A percentile compares a stretch with the other conserved stretches of the same genome.
Conservation (phyloP, 2,888 invertebrate species). For the Synanthedon formicaeformis region DNA sequence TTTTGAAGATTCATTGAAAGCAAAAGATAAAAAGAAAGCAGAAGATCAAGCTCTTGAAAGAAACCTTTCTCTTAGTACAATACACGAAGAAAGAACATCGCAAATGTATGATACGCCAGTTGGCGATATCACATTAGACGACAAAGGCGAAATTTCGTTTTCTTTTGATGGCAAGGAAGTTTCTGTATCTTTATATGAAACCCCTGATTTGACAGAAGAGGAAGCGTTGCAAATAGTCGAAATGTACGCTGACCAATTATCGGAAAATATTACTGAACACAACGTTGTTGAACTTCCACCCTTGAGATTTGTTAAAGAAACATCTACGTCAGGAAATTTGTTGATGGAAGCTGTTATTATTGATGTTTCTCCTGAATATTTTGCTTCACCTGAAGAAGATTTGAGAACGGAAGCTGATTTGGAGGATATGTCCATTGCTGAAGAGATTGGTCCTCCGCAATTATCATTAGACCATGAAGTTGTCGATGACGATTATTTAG, state of each 20-base stretch:
- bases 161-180: conserved; percentile 94
- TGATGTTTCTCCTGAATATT: conserved; percentile 88
- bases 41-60: conserved; percentile 72
- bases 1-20: conserved; percentile 80
- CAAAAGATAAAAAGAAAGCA: conserved; percentile 63
- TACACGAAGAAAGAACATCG: conserved; percentile 90
- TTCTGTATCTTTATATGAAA: conserved; percentile 90
- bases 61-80: conserved; percentile 88
- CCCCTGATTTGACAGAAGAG: conserved; percentile 91
- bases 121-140: conserved; percentile 82
- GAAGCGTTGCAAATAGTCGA: conserved; percentile 92
- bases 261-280: conserved; percentile 87
- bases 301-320: conserved; percentile 88
- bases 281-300: conserved; percentile 90
- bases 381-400: conserved; percentile 82
- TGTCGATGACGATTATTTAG: conserved; percentile 68
- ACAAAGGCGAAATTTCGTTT: conserved; percentile 88
- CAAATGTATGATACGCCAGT: conserved; percentile 87
- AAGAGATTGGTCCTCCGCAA: conserved; percentile 71
- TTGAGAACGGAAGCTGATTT: conserved; percentile 87
- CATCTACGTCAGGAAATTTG: conserved; percentile 87
- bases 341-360: conserved; percentile 93
- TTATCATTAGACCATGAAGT: conserved; percentile 65
- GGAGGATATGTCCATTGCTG: conserved; percentile 86
- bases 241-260: conserved; percentile 94